These are phyloP conservation scores for Argopecten irradians DNA, from an alignment of 1,140 invertebrate genomes.

Conservation along the genomic window DNA sequence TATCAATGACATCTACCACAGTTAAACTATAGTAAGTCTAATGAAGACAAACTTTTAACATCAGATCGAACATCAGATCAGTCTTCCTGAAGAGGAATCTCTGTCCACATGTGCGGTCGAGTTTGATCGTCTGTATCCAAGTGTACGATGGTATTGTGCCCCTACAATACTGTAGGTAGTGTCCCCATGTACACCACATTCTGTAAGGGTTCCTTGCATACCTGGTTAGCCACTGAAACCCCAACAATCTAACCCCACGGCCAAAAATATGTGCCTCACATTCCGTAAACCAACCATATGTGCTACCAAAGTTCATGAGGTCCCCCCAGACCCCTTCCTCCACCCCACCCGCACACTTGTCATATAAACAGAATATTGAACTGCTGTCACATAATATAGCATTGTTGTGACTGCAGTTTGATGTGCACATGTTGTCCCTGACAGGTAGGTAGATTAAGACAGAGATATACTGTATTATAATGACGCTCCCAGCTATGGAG, in stretches of 20 bases:
- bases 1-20: background rate
- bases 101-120: conserved; percentile 14
- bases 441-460: background rate
- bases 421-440: background rate
- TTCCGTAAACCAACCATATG: background rate
- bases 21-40: background rate
- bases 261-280: background rate
- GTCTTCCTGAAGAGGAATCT: background rate
- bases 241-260: background rate
- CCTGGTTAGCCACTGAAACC: background rate
- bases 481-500: background rate
- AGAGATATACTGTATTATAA: background rate
- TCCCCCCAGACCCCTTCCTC: background rate
- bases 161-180: background rate
- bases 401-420: background rate
- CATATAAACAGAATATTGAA: background rate
- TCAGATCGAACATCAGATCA: background rate
- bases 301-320: background rate
- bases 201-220: background rate
- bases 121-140: conserved; percentile 1
- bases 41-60: background rate
- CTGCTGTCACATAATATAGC: background rate
- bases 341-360: background rate
- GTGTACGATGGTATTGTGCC: background rate
- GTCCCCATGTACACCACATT: background rate